These are phyloP conservation scores for Aradus depressus DNA, from an alignment of 2,888 invertebrate species.

Conservation along the genomic window DNA sequence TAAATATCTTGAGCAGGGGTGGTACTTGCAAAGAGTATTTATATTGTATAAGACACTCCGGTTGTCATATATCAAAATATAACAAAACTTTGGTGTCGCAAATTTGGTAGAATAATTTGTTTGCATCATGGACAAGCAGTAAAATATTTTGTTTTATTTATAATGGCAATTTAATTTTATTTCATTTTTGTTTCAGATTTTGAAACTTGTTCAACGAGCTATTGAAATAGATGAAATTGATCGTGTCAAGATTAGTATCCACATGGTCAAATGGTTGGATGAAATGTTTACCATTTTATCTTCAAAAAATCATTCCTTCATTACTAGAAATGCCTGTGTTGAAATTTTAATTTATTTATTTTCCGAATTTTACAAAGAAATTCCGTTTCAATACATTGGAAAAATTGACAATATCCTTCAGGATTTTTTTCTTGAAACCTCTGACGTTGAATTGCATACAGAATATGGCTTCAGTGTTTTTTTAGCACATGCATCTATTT, in stretches of 20 bases:
- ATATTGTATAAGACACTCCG: too few species aligned
- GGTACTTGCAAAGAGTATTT: too few species aligned
- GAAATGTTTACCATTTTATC: background rate
- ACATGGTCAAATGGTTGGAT: constrained; percentile 11
- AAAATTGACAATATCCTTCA: constrained; percentile 3
- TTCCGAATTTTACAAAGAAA: constrained; percentile 4
- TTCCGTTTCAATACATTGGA: constrained; percentile 3
- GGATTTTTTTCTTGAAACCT: background rate
- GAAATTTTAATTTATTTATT: constrained; percentile 20
- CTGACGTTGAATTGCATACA: background rate
- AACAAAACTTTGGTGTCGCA: too few species aligned
- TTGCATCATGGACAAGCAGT: too few species aligned
- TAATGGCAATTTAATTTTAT: too few species aligned
- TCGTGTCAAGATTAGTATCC: background rate
- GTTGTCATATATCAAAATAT: too few species aligned
- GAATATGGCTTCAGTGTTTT: constrained; percentile 15
- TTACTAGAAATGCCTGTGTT: constrained; percentile 18
- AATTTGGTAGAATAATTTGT: too few species aligned
- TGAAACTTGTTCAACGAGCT: constrained; percentile 10
- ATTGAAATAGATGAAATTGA: constrained; percentile 3
- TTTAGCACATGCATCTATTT: constrained; percentile 11
- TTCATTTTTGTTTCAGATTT: constrained; percentile 4
- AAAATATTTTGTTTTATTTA: too few species aligned
- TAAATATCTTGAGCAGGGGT: too few species aligned
- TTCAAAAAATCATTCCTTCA: constrained; percentile 7